Evolutionary conservation across 2,113 vertebrate species (phyloP).

Genomic region (Promerops cafer): DNA sequence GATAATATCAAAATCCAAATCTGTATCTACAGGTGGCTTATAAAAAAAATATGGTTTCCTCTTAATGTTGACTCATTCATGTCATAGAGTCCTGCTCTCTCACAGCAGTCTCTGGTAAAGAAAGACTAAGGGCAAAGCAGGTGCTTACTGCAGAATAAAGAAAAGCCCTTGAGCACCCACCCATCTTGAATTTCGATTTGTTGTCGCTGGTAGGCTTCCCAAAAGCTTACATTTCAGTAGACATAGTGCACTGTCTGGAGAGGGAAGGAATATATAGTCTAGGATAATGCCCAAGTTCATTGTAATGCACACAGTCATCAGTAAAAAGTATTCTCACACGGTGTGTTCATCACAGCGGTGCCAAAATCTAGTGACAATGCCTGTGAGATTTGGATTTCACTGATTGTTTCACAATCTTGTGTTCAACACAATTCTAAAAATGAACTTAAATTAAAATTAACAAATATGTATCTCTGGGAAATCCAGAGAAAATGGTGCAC

Average conservation of each 20-base stretch:
- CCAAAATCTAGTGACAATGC: not conserved
- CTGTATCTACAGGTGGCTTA: not conserved
- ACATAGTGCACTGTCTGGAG: not conserved
- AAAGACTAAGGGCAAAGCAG: not conserved
- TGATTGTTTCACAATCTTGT: not conserved
- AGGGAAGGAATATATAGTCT: not conserved
- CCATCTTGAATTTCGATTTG: not conserved
- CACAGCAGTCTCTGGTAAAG: not conserved
- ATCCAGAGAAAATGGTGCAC: not conserved
- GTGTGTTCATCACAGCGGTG: rapidly evolving
- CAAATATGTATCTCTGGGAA: not conserved
- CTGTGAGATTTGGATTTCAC: not conserved
- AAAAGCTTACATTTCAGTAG: not conserved
- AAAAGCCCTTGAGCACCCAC: not conserved
- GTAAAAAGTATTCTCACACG: not conserved
- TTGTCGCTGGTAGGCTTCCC: not conserved
- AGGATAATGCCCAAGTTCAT: not conserved
- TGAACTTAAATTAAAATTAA: not conserved
- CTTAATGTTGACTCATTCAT: not conserved
- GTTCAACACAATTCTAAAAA: not conserved
- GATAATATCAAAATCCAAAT: not conserved
- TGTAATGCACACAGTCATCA: not conserved
- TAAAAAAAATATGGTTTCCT: not conserved
- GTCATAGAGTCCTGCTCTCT: not conserved
- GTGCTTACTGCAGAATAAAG: not conserved